Conservation (phyloP, 2,113 vertebrate genomes). For the Tragelaphus imberbis region DNA sequence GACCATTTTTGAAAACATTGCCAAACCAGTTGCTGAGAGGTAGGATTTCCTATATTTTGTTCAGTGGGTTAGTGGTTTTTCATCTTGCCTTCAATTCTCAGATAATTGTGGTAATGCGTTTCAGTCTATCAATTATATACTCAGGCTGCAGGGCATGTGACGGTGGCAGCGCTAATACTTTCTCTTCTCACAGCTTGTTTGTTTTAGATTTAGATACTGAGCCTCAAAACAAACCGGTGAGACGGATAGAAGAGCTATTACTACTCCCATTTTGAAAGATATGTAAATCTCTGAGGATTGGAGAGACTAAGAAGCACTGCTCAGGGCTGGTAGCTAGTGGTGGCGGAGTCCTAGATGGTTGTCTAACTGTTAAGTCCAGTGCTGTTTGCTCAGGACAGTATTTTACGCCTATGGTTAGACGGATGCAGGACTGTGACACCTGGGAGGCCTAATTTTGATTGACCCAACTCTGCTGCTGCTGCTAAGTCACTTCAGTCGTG, state of each 20-base stretch:
- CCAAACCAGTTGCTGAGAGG: slow-evolving; percentile 96
- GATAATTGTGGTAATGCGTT: neutral
- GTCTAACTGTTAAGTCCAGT: neutral
- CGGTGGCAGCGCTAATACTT: neutral
- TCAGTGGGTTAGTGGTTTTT: slow-evolving; percentile 34
- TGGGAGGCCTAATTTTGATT: neutral
- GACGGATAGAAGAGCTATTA: neutral
- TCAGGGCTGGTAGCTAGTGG: neutral
- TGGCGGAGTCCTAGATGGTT: neutral
- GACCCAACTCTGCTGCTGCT: neutral
- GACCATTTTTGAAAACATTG: slow-evolving; percentile 90
- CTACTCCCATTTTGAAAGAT: neutral
- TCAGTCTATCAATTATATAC: neutral
- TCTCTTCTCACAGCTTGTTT: neutral
- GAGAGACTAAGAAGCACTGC: neutral
- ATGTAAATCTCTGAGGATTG: neutral
- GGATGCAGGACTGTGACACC: neutral
- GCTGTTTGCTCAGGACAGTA: neutral
- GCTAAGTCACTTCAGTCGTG: too few relatives aligned
- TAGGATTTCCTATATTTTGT: slow-evolving; percentile 76
- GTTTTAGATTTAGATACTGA: neutral
- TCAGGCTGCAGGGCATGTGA: neutral
- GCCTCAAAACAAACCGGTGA: neutral
- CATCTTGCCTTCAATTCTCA: slow-evolving; percentile 12
- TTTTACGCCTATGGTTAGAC: neutral